These are phyloP conservation scores for Okapia johnstoni DNA, from an alignment of 2,113 vertebrate species.

Conservation along the genomic window DNA sequence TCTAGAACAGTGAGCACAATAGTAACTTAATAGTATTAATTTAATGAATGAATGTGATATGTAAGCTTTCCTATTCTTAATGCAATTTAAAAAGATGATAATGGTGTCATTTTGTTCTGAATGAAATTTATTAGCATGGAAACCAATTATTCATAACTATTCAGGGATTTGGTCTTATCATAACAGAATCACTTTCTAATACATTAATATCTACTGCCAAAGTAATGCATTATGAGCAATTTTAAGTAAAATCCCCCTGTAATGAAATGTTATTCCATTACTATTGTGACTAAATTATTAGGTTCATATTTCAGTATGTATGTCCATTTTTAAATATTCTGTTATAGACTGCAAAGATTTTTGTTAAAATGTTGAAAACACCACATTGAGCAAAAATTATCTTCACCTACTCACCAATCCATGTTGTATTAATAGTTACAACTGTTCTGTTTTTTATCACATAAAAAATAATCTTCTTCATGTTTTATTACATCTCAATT, in stretches of 20 bases:
- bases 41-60: not conserved
- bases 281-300: not conserved
- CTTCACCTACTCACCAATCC: not conserved
- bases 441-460: not conserved
- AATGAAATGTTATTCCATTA: not conserved
- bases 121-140: not conserved
- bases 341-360: not conserved
- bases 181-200: not conserved
- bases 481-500: not conserved
- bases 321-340: not conserved
- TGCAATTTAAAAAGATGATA: not conserved
- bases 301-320: not conserved
- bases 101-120: not conserved
- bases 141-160: not conserved
- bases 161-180: not conserved
- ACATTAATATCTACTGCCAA: not conserved
- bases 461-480: not conserved
- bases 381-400: not conserved
- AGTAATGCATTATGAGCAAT: not conserved
- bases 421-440: not conserved
- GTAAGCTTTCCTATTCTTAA: not conserved
- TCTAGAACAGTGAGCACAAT: not conserved
- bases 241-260: not conserved
- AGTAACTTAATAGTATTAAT: not conserved
- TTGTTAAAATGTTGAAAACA: not conserved